Evolutionary conservation across 2,113 vertebrate genomes (phyloP).

Genomic region (Dromaius novaehollandiae): DNA sequence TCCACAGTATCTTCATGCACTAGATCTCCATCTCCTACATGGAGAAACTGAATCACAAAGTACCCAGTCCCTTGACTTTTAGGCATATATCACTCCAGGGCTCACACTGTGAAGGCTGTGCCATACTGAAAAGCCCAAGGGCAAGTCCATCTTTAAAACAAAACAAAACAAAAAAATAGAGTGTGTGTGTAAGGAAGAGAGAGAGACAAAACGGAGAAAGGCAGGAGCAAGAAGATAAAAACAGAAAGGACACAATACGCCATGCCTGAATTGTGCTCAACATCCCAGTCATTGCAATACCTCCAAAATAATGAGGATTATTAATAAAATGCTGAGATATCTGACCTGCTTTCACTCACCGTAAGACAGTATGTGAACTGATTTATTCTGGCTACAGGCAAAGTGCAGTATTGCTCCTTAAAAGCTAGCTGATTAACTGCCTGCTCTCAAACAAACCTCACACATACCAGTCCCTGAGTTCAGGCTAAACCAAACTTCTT

Average conservation of each 20-base stretch:
- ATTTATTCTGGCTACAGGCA: neutral
- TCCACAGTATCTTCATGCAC: neutral
- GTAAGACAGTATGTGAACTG: accelerated
- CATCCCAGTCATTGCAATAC: neutral
- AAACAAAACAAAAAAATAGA: neutral
- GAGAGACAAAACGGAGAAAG: neutral
- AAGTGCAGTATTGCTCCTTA: neutral
- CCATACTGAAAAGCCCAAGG: neutral
- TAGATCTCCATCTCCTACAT: accelerated
- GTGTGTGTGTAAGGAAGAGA: neutral
- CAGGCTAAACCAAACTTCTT: neutral
- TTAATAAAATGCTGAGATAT: neutral
- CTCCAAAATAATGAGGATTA: neutral
- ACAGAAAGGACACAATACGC: accelerated
- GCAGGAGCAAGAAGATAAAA: accelerated
- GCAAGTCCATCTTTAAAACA: accelerated
- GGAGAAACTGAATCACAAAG: neutral
- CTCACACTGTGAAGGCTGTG: neutral
- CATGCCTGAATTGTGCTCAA: neutral
- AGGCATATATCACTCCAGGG: neutral
- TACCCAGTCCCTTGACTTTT: accelerated
- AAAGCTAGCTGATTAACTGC: neutral
- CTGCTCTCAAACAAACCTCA: neutral
- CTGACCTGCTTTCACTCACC: neutral
- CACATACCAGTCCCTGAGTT: neutral